Evolutionary conservation across 2,797 vertebrate genomes (phyloP), one percentile per base, ranked within the genome.

Genomic region (Hydrophis major): DNA sequence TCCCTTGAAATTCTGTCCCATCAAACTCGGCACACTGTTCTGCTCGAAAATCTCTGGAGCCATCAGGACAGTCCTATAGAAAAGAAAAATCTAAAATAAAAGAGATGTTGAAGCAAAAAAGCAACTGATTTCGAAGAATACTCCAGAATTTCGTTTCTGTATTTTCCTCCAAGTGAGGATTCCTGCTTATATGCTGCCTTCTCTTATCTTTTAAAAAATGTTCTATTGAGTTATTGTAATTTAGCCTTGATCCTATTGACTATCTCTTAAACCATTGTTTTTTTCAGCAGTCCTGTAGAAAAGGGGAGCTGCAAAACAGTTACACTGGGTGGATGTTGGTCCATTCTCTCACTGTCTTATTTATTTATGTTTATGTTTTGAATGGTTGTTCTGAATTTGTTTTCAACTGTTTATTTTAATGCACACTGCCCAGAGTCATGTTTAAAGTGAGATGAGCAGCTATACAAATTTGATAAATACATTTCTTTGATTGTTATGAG

Each of bases 21-120:
- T 99, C 99, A 0, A 99, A 99, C 95, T 98, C 97, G 2, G 99
- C 96, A 94, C 99, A 99, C 96, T 99, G 99, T 95, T 99, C 98
- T 7, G 99, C 99, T 28, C 99, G 97, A 97, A 99, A 99, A 95
- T 99, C 99, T 42, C 60, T 96, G 90, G 98, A 97, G 0, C 98
- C 98, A 5, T 98, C 98, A 0, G 98, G 98, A 95, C 99, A 99
- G 95, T 98, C 98, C 99, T 99, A 96, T 16, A 63, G 60, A 20
- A 56, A 89, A 1, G 20, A 91, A 88, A 55, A 83, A 16, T 7
- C 12, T 27, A 63, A 7, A 7, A 32, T 8, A 37, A 4, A 2
- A 3, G 2, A 47, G 2, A 74, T 91, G 91, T 27, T 4, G 12
- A 94, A 12, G 2, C 89, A 93, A 0, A 59, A 47, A 55, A 86